Percentiles rank a stretch among this genome's conserved stretches.
Evolutionary conservation across 2,113 vertebrate genomes (phyloP).

Genomic region (Tretioscincus oriximinensis): DNA sequence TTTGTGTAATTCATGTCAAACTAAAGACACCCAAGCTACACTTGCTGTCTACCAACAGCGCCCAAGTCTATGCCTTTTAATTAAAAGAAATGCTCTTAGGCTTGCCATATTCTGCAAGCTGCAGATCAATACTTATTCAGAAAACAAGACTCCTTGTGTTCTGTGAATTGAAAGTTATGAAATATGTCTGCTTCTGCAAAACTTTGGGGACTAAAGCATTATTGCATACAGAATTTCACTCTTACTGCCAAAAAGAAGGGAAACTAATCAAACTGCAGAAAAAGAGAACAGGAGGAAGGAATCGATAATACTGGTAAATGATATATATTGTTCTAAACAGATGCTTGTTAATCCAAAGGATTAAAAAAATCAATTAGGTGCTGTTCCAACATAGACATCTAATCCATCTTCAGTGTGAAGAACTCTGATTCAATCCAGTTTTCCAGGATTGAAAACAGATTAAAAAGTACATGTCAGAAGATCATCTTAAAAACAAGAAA

Average conservation of each 20-base stretch:
- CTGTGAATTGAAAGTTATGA: conserved; percentile 53
- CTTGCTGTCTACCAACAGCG: conserved; percentile 40
- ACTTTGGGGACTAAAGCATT: conserved; percentile 44
- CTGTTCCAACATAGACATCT: too few relatives aligned
- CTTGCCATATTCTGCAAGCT: conserved; percentile 53
- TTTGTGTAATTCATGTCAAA: conserved; percentile 60
- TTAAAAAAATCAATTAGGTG: conserved; percentile 12
- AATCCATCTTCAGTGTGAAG: too few relatives aligned
- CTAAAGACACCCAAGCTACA: conserved; percentile 31
- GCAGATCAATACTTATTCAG: conserved; percentile 67
- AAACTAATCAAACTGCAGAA: conserved; percentile 37
- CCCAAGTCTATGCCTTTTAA: conserved; percentile 64
- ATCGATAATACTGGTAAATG: conserved; percentile 28
- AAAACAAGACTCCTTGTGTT: conserved; percentile 59
- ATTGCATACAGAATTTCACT: conserved; percentile 27
- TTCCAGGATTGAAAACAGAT: too few relatives aligned
- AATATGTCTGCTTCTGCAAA: conserved; percentile 50
- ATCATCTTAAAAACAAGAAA: conserved; percentile 1
- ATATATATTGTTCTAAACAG: conserved; percentile 50
- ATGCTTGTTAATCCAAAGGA: conserved; percentile 41
- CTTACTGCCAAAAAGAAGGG: conserved; percentile 5
- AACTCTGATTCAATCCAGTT: too few relatives aligned
- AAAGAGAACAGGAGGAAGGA: conserved; percentile 15
- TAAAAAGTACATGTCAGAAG: too few relatives aligned
- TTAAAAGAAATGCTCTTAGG: conserved; percentile 52